Evolutionary conservation across 2,888 invertebrate genomes (phyloP).

Genomic region (Ichneumon xanthorius): DNA sequence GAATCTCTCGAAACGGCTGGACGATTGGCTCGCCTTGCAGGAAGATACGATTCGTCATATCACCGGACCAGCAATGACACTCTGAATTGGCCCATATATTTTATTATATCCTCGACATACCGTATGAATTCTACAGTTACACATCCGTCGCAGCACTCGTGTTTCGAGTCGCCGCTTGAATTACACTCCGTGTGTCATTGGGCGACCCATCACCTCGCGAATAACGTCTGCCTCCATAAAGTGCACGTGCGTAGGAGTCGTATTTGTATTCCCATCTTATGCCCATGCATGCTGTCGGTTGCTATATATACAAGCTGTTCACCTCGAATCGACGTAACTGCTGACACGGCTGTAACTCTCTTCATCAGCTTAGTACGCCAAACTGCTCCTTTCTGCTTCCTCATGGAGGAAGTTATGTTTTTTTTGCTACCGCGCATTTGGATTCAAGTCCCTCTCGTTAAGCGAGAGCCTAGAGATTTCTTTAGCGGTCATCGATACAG

Average conservation of each 20-base stretch:
- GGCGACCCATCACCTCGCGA: neutral
- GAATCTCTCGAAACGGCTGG: too few relatives aligned
- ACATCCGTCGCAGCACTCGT: neutral
- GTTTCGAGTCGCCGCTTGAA: constrained; percentile 1
- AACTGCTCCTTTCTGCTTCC: too few relatives aligned
- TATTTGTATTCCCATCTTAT: constrained; percentile 31
- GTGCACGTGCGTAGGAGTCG: constrained; percentile 18
- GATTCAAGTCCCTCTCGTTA: neutral
- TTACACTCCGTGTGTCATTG: neutral
- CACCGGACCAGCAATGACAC: too few relatives aligned
- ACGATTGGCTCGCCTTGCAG: too few relatives aligned
- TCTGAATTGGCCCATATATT: too few relatives aligned
- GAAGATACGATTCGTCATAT: too few relatives aligned
- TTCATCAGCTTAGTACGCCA: neutral
- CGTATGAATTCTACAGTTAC: neutral
- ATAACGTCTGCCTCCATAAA: constrained; percentile 1
- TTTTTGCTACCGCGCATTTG: neutral
- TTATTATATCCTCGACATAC: too few relatives aligned
- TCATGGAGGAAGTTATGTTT: too few relatives aligned
- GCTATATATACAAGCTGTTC: neutral
- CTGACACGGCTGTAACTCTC: constrained; percentile 5
- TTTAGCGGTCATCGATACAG: too few relatives aligned
- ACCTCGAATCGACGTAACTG: constrained; percentile 19
- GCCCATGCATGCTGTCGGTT: neutral
- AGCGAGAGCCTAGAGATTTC: neutral